Evolutionary conservation across 2,888 invertebrate species (phyloP).

Genomic region (Lycocerus yunnanus): DNA sequence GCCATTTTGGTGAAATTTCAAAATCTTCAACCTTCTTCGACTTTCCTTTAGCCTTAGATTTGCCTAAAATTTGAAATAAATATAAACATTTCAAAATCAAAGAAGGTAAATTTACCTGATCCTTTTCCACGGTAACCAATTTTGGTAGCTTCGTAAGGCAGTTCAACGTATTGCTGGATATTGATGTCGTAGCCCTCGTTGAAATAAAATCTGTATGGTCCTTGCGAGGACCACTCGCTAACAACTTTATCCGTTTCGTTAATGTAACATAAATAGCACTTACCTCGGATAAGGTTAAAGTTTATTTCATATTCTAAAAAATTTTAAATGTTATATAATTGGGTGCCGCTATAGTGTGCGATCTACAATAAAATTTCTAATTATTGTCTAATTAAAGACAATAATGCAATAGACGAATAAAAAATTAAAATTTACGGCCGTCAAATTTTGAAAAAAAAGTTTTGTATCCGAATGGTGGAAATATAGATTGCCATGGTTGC

Average conservation of each 20-base stretch:
- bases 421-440: too few relatives aligned
- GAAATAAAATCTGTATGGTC: slow-evolving; percentile 77
- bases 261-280: slow-evolving; percentile 69
- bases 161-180: slow-evolving; percentile 63
- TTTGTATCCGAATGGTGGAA: too few relatives aligned
- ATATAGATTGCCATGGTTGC: too few relatives aligned
- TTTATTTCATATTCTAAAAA: slow-evolving; percentile 59
- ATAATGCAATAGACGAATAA: too few relatives aligned
- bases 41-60: slow-evolving; percentile 65
- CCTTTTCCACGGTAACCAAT: slow-evolving; percentile 65
- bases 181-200: slow-evolving; percentile 66
- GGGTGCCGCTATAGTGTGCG: too few relatives aligned
- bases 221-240: slow-evolving; percentile 65
- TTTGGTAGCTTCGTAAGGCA: slow-evolving; percentile 62
- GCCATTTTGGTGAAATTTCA: slow-evolving; percentile 48
- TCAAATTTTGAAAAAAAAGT: too few relatives aligned
- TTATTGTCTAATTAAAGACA: too few relatives aligned
- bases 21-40: slow-evolving; percentile 45
- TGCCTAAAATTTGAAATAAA: neutral
- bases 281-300: slow-evolving; percentile 67
- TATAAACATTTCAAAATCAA: neutral
- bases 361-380: too few relatives aligned
- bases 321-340: too few relatives aligned
- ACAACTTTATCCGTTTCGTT: slow-evolving; percentile 60
- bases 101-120: slow-evolving; percentile 56